A percentile compares a stretch with the other conserved stretches of the same genome.
Conservation (phyloP, 1,140 invertebrate genomes). For the Heliconius hewitsoni region DNA sequence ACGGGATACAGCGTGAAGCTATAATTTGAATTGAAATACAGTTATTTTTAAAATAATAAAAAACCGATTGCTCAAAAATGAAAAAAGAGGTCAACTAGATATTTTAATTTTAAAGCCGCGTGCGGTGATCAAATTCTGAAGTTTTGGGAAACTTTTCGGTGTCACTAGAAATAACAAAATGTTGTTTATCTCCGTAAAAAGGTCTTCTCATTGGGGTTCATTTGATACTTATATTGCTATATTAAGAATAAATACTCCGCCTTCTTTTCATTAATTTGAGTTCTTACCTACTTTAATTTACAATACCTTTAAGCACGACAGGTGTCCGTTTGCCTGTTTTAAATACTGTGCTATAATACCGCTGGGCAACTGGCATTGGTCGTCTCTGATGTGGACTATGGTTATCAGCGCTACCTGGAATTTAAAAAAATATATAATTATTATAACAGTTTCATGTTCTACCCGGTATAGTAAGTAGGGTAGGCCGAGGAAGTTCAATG, state of each 20-base stretch:
- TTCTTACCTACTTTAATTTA: no score
- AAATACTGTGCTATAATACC: constrained; percentile 90
- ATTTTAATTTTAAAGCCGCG: no score
- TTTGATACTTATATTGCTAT: no score
- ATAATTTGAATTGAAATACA: neutral
- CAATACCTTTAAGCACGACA: constrained; percentile 89
- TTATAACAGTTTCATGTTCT: neutral
- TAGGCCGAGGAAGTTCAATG: neutral
- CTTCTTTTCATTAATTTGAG: no score
- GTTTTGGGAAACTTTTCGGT: no score
- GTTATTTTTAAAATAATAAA: neutral
- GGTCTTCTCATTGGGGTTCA: no score
- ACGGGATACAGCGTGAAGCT: neutral
- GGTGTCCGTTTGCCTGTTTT: constrained; percentile 90
- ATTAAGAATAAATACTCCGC: no score
- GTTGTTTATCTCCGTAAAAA: no score
- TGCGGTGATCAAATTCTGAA: no score
- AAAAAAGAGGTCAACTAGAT: no score
- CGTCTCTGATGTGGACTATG: constrained; percentile 90
- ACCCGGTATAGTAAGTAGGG: neutral
- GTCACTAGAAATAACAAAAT: no score
- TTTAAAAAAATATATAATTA: neutral
- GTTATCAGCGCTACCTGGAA: constrained; percentile 88
- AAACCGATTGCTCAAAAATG: no score
- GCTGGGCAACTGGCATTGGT: constrained; percentile 88